A percentile compares a stretch with the other conserved stretches of the same genome.
phyloP scores from a whole-genome alignment of 2,888 invertebrate species.

The Meganola albula region DNA sequence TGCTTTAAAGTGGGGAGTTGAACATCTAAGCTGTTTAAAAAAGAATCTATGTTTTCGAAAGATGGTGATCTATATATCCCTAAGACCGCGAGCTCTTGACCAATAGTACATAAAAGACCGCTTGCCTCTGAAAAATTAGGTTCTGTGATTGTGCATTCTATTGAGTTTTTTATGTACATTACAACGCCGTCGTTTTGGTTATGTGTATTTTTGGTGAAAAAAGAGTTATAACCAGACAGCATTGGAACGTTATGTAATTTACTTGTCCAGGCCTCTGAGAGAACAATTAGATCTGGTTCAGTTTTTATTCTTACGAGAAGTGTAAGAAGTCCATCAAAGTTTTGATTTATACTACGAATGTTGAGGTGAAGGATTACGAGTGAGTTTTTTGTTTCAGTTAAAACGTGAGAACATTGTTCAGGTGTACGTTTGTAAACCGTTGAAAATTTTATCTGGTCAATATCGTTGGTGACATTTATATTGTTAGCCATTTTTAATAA shows the following conservation, averaged over 20 bases:
- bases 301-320: too few relatives aligned
- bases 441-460: background rate
- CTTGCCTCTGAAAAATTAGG: background rate
- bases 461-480: background rate
- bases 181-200: background rate
- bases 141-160: background rate
- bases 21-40: background rate
- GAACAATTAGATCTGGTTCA: background rate
- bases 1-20: background rate
- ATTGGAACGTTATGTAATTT: background rate
- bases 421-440: background rate
- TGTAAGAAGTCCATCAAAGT: too few relatives aligned
- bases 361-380: background rate
- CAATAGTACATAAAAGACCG: background rate
- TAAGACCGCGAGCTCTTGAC: background rate
- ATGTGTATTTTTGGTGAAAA: background rate
- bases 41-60: background rate
- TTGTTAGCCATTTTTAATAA: too few relatives aligned
- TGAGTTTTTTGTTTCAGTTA: background rate
- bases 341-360: background rate
- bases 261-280: background rate
- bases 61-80: conserved; percentile 1
- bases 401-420: background rate
- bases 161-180: background rate
- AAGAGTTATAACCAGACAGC: background rate